Conservation (phyloP, 2,797 vertebrate species). For the Pseudocheirus occidentalis region DNA sequence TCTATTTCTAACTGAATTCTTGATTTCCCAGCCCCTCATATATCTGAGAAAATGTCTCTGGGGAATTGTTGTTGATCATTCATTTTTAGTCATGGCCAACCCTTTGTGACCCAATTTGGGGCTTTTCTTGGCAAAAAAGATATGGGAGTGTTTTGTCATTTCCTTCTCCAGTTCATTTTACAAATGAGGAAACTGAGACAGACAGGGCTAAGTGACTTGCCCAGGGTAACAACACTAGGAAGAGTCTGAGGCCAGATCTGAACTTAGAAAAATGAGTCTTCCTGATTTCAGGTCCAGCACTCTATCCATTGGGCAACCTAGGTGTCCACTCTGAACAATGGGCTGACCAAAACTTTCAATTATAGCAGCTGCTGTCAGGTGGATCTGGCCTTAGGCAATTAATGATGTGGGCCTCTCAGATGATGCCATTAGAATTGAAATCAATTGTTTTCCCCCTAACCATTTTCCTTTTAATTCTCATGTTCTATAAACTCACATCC, state of each 20-base stretch:
- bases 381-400: neutral
- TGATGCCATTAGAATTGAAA: neutral
- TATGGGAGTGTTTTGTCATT: neutral
- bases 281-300: neutral
- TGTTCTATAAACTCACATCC: neutral
- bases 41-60: neutral
- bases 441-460: neutral
- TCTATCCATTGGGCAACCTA: neutral
- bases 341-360: neutral
- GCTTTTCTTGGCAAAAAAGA: neutral
- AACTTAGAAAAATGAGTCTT: neutral
- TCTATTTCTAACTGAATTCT: neutral
- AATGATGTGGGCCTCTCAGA: neutral
- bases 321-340: neutral
- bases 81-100: neutral
- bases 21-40: neutral
- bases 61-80: neutral
- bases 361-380: neutral
- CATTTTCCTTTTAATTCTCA: neutral
- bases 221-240: neutral
- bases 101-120: neutral
- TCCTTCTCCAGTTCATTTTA: neutral
- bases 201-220: neutral
- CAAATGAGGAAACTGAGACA: neutral
- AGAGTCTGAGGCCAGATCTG: neutral